A percentile compares a stretch with the other conserved stretches of the same genome.
Evolutionary conservation across 2,888 invertebrate genomes (phyloP).

Genomic region (Watsonalla cultraria): DNA sequence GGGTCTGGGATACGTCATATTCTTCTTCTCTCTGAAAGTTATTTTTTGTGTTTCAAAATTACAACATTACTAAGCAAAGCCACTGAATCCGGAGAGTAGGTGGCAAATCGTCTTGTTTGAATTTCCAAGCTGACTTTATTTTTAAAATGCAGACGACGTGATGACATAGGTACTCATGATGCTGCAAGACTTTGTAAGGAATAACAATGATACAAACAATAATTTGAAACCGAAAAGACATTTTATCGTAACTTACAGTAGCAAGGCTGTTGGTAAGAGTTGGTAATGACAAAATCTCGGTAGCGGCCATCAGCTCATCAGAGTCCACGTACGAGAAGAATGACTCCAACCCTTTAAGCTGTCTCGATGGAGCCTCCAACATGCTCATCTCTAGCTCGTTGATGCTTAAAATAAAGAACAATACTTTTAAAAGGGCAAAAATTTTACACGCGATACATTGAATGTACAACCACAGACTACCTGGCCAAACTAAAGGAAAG

Average conservation of each 20-base stretch:
- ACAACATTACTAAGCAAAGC: no score
- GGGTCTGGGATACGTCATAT: neutral
- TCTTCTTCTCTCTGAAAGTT: slow-evolving; percentile 42
- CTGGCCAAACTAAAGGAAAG: no score
- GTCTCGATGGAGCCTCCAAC: neutral
- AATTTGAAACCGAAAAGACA: neutral
- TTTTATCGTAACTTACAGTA: slow-evolving; percentile 15
- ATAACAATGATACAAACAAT: neutral
- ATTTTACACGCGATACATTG: no score
- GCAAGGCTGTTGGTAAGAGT: slow-evolving; percentile 25
- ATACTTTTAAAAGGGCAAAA: no score
- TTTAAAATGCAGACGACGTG: no score
- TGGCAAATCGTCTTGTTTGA: neutral
- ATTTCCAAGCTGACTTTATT: no score
- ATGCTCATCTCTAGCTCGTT: neutral
- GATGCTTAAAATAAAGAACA: neutral
- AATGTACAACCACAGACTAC: no score
- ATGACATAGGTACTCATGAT: no score
- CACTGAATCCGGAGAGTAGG: no score
- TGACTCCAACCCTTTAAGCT: slow-evolving; percentile 19
- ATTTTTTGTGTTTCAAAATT: no score
- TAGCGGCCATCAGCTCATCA: slow-evolving; percentile 47
- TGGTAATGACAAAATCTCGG: slow-evolving; percentile 37
- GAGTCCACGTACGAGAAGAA: slow-evolving; percentile 38
- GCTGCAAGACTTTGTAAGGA: no score